These are phyloP conservation scores for Eurystomus glaucurus DNA, from an alignment of 2,797 vertebrate genomes.

Conservation along the genomic window DNA sequence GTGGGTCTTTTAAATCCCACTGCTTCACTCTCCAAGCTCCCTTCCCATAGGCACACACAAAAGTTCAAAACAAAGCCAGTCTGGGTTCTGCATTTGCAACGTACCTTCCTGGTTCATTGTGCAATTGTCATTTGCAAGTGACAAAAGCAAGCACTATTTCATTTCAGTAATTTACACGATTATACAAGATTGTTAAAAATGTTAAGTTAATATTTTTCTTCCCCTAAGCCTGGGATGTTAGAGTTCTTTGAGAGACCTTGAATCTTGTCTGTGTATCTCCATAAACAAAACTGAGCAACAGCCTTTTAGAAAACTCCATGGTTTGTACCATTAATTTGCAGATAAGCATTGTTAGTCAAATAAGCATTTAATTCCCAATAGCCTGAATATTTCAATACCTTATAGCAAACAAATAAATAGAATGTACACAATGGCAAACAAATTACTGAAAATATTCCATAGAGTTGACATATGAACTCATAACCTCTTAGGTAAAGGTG, in stretches of 20 bases:
- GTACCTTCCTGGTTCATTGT: background rate
- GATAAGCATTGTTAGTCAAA: constrained; percentile 69
- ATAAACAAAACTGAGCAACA: constrained; percentile 69
- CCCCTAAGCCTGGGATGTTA: background rate
- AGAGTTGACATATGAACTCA: constrained; percentile 57
- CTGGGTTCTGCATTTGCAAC: background rate
- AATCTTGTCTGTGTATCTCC: constrained; percentile 56
- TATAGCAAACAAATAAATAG: constrained; percentile 52
- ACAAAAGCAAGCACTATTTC: constrained; percentile 40
- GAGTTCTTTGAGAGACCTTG: constrained; percentile 65
- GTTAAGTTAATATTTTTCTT: background rate
- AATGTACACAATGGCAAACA: constrained; percentile 58
- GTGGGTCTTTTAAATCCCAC: background rate
- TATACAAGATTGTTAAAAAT: constrained; percentile 43
- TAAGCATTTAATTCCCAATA: constrained; percentile 68
- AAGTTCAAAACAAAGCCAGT: background rate
- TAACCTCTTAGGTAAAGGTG: constrained; percentile 76
- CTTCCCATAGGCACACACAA: background rate
- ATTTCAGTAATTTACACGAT: constrained; percentile 59
- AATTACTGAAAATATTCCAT: constrained; percentile 53
- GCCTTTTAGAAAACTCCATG: constrained; percentile 54
- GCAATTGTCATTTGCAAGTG: constrained; percentile 47
- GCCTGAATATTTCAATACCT: constrained; percentile 52
- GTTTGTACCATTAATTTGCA: constrained; percentile 61
- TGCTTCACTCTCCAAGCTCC: background rate